phyloP scores from a whole-genome alignment of 2,113 vertebrate species.

The Noctilio leporinus region DNA sequence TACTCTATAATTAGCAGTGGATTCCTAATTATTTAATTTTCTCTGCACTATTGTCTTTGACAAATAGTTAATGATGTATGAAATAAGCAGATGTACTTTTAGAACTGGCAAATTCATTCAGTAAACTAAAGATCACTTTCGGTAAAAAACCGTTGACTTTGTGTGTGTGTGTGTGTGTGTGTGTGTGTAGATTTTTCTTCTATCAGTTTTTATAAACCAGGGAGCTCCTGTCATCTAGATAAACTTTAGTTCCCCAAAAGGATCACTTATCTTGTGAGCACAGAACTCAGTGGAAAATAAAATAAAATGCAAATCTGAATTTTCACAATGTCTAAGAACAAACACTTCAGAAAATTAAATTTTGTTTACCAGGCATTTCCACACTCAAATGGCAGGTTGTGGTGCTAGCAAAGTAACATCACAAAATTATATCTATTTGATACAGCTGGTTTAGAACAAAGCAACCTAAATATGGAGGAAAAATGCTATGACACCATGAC shows the following conservation, averaged over 20 bases:
- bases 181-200: neutral
- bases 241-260: neutral
- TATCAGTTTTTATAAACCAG: neutral
- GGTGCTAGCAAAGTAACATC: neutral
- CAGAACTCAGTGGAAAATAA: conserved; percentile 22
- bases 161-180: neutral
- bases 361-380: conserved; percentile 25
- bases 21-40: conserved; percentile 28
- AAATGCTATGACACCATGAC: neutral
- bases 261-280: conserved; percentile 22
- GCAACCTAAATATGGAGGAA: neutral
- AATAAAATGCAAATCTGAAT: conserved; percentile 31
- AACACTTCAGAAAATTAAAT: conserved; percentile 36
- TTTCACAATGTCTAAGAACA: conserved; percentile 16
- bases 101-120: neutral
- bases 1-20: neutral
- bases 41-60: conserved; percentile 22
- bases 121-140: neutral
- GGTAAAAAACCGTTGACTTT: neutral
- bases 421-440: neutral
- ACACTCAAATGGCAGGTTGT: conserved; percentile 12
- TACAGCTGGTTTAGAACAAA: conserved; percentile 46
- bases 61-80: conserved; percentile 28
- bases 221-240: neutral
- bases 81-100: conserved; percentile 39